phyloP scores from a whole-genome alignment of 1,140 invertebrate genomes.

The Drosophila sulfurigaster region DNA sequence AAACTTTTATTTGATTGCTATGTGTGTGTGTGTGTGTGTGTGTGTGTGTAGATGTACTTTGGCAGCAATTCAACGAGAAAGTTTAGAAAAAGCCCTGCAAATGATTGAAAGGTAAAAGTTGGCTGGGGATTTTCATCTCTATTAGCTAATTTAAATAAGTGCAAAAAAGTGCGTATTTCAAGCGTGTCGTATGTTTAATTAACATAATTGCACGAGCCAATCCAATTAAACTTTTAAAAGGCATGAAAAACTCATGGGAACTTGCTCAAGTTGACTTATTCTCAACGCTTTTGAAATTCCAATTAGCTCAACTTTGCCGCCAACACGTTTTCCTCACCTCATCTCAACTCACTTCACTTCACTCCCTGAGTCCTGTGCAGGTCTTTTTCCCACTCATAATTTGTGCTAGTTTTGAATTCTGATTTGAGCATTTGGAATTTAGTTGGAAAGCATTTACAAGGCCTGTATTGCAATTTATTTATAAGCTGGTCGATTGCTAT shows the following conservation, averaged over 20 bases:
- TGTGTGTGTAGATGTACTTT: too few relatives aligned
- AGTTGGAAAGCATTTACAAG: not conserved
- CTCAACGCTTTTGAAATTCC: slow-evolving; percentile 47
- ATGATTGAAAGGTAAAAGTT: slow-evolving; percentile 24
- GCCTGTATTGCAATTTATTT: not conserved
- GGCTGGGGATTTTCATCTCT: slow-evolving; percentile 2
- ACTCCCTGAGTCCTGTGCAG: not conserved
- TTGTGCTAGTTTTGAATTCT: not conserved
- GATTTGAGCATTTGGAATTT: slow-evolving; percentile 2
- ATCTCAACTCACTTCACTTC: not conserved
- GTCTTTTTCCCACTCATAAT: not conserved
- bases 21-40: too few relatives aligned
- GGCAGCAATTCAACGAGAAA: not conserved
- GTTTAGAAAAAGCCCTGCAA: slow-evolving; percentile 22
- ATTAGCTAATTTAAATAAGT: slow-evolving; percentile 45
- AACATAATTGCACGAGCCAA: slow-evolving; percentile 57
- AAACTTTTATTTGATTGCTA: slow-evolving; percentile 5
- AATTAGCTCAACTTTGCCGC: slow-evolving; percentile 53
- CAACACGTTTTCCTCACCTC: slow-evolving; percentile 15
- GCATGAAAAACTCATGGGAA: slow-evolving; percentile 27
- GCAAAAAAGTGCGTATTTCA: slow-evolving; percentile 19
- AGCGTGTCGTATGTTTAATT: slow-evolving; percentile 55
- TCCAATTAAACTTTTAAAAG: slow-evolving; percentile 63
- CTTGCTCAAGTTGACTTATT: slow-evolving; percentile 61
- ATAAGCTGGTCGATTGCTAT: not conserved